A percentile compares a stretch with the other conserved stretches of the same genome.
phyloP scores from a whole-genome alignment of 1,140 invertebrate genomes.

The Scaptomyza hsui region DNA sequence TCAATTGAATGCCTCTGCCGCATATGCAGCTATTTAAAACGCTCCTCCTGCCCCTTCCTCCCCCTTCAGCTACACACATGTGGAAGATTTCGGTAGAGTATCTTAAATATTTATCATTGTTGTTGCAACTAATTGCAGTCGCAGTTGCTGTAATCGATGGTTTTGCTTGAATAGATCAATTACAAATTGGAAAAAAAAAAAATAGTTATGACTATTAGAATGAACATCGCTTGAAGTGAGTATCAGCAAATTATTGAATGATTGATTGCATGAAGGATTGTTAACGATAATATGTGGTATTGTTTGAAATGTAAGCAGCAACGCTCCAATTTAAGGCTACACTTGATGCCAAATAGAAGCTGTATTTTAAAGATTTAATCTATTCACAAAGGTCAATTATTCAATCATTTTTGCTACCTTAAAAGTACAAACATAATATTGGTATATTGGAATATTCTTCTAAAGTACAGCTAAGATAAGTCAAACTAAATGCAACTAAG shows the following conservation, averaged over 20 bases:
- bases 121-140: not conserved
- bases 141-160: not conserved
- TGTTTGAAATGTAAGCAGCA: not conserved
- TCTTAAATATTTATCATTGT: constrained; percentile 1
- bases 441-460: no score
- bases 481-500: no score
- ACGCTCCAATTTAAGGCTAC: not conserved
- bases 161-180: constrained; percentile 1
- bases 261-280: not conserved
- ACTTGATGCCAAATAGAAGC: not conserved
- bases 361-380: no score
- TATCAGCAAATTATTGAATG: not conserved
- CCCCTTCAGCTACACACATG: not conserved
- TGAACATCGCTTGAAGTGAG: not conserved
- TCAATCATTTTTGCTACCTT: no score
- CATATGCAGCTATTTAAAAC: constrained; percentile 20
- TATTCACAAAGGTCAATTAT: no score
- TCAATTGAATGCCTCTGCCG: constrained; percentile 39
- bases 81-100: not conserved
- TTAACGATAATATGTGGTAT: no score
- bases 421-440: no score
- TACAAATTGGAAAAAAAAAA: not conserved
- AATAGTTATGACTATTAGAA: not conserved
- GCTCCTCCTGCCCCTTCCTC: not conserved
- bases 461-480: no score